Evolutionary conservation across 30 jellyfish, hydroid and myxozoan genomes (phyloP).

Genomic region (Morbakka virulenta): DNA sequence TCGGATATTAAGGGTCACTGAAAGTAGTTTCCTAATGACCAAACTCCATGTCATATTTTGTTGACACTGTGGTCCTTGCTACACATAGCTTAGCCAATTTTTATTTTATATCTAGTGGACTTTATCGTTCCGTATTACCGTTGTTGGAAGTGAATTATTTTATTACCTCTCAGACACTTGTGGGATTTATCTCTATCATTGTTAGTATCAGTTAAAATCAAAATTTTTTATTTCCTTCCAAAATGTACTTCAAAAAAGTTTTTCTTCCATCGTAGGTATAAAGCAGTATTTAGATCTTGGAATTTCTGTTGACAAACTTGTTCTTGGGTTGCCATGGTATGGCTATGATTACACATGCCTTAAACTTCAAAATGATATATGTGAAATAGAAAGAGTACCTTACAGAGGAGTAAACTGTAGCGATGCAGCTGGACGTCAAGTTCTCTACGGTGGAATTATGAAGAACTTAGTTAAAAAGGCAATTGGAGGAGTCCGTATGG

Average conservation of each 20-base stretch:
- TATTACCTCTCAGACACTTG: neutral
- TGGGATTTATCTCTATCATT: neutral
- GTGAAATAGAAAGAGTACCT: slow-evolving; percentile 43
- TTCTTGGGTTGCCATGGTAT: slow-evolving; percentile 76
- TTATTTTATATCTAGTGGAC: too few relatives aligned
- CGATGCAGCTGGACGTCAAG: slow-evolving; percentile 70
- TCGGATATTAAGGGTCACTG: too few relatives aligned
- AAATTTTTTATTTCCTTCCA: neutral
- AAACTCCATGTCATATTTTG: too few relatives aligned
- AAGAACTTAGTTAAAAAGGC: slow-evolving; percentile 41
- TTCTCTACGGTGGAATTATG: slow-evolving; percentile 24
- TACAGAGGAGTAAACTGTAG: slow-evolving; percentile 66
- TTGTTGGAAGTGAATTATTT: neutral
- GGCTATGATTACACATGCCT: slow-evolving; percentile 75
- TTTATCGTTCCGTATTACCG: too few relatives aligned
- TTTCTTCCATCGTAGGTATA: slow-evolving; percentile 24
- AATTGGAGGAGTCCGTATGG: slow-evolving; percentile 58
- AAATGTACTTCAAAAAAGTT: neutral
- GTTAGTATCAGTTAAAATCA: neutral
- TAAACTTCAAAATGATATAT: slow-evolving; percentile 9
- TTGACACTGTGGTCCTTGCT: too few relatives aligned
- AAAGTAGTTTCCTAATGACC: too few relatives aligned
- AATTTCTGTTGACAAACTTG: slow-evolving; percentile 46
- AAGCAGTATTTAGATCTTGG: slow-evolving; percentile 36
- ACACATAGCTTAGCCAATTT: too few relatives aligned